phyloP scores from a whole-genome alignment of 2,888 invertebrate genomes.

The Catocala sponsa region DNA sequence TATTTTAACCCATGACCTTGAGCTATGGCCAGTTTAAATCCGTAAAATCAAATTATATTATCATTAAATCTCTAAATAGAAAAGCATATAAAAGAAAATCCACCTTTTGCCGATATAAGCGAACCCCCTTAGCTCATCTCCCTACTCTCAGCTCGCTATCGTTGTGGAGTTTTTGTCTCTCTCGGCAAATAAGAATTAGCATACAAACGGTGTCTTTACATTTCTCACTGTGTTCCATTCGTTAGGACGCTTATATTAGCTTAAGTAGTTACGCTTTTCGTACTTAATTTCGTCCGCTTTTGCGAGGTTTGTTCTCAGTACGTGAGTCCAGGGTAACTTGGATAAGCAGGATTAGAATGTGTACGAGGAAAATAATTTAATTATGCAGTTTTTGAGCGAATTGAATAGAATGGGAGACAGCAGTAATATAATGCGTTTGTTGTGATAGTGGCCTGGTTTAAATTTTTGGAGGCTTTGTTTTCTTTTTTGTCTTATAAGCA shows the following conservation, averaged over 20 bases:
- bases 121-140: constrained; percentile 19
- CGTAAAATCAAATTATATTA: too few species aligned
- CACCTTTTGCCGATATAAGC: too few species aligned
- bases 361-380: constrained; percentile 9
- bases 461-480: too few species aligned
- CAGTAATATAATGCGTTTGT: neutral
- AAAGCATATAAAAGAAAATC: too few species aligned
- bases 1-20: too few species aligned
- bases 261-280: constrained; percentile 44
- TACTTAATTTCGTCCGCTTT: constrained; percentile 36
- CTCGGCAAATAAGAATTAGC: constrained; percentile 65
- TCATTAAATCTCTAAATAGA: too few species aligned
- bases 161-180: constrained; percentile 53
- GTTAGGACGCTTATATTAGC: constrained; percentile 46
- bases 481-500: too few species aligned
- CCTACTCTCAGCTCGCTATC: constrained; percentile 31
- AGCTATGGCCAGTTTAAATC: too few species aligned
- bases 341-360: constrained; percentile 12
- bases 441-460: too few species aligned
- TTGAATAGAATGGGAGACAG: constrained; percentile 2
- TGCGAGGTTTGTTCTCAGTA: constrained; percentile 26
- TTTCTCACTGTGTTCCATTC: constrained; percentile 53
- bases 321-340: constrained; percentile 21
- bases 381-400: constrained; percentile 3
- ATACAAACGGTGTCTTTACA: constrained; percentile 65